phyloP scores from a whole-genome alignment of 2,888 invertebrate species.

The Eledone cirrhosa region DNA sequence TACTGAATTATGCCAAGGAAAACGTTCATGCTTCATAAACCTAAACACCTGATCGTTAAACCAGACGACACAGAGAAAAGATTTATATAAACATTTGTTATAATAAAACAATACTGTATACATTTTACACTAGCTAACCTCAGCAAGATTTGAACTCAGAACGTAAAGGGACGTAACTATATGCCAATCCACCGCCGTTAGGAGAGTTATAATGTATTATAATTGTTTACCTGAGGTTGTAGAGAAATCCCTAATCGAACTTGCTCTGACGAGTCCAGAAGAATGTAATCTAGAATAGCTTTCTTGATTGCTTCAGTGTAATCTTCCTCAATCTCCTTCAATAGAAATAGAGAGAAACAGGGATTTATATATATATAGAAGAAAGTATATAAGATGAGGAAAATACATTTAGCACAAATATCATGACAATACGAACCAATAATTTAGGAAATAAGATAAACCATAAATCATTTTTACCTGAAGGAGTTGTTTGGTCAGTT shows the following conservation, averaged over 20 bases:
- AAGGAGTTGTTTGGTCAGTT: conserved; percentile 3
- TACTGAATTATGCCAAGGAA: conserved; percentile 82
- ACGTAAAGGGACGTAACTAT: too few species aligned
- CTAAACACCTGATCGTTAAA: conserved; percentile 54
- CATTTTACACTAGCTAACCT: not conserved
- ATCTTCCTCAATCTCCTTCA: conserved; percentile 72
- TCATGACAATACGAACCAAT: too few species aligned
- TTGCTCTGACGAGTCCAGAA: conserved; percentile 76
- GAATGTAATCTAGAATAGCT: conserved; percentile 76
- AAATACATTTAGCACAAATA: too few species aligned
- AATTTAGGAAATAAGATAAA: too few species aligned
- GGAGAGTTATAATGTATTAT: too few species aligned
- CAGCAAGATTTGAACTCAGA: too few species aligned
- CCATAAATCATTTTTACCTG: too few species aligned
- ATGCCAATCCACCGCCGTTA: too few species aligned
- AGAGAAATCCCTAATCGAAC: conserved; percentile 69
- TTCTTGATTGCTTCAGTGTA: conserved; percentile 74
- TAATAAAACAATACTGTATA: not conserved
- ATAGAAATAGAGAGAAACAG: not conserved
- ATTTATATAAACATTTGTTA: not conserved
- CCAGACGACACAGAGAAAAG: conserved; percentile 54
- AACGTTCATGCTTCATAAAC: conserved; percentile 35
- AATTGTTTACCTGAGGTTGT: conserved; percentile 53
- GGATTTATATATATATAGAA: not conserved
- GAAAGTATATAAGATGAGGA: too few species aligned